phyloP scores from a whole-genome alignment of 2,113 vertebrate species.

The Elaphurus davidianus region DNA sequence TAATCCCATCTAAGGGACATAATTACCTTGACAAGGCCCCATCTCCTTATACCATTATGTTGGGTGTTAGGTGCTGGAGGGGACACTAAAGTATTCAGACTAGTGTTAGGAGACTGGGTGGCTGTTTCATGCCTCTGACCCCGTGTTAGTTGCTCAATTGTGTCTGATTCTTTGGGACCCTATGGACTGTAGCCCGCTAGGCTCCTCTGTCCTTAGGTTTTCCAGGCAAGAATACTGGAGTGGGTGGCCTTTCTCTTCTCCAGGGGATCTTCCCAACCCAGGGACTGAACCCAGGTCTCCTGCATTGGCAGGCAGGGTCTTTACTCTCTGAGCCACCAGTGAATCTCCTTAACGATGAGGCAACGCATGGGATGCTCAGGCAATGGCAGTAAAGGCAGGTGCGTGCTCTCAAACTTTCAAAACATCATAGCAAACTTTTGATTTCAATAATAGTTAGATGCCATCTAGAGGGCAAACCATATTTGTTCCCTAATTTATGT shows the following conservation, averaged over 20 bases:
- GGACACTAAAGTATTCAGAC: background rate
- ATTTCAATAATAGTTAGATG: slow-evolving; percentile 20
- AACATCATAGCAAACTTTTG: background rate
- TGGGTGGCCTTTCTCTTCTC: background rate
- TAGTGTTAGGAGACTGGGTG: background rate
- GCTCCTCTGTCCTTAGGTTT: background rate
- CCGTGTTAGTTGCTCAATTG: background rate
- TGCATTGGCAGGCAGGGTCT: background rate
- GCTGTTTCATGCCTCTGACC: background rate
- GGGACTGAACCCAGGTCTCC: background rate
- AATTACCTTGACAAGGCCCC: background rate
- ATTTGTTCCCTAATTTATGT: background rate
- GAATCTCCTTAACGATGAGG: background rate
- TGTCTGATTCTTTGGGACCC: background rate
- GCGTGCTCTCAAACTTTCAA: background rate
- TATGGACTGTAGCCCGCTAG: background rate
- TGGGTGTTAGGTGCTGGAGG: background rate
- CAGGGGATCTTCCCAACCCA: background rate
- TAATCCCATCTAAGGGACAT: background rate
- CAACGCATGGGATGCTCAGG: background rate
- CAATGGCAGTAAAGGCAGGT: background rate
- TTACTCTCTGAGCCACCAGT: background rate
- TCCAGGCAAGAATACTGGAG: background rate
- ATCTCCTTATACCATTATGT: background rate
- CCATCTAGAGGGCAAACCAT: background rate